phyloP scores from a whole-genome alignment of 2,888 invertebrate species.

The Platynereis dumerilii region DNA sequence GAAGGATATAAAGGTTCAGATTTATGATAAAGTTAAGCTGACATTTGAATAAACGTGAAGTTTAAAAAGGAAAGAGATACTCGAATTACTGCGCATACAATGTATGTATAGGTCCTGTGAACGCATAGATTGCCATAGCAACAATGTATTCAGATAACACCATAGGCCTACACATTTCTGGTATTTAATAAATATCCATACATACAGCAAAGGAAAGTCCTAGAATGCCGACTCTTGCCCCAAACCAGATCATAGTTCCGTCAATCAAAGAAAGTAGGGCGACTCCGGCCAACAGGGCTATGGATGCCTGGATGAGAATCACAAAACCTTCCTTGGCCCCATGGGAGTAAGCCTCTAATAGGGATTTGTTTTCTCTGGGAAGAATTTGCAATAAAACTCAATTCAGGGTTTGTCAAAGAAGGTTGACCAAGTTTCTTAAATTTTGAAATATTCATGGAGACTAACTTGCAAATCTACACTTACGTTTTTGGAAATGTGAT shows the following conservation, averaged over 20 bases:
- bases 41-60: too few species aligned
- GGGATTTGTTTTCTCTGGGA: too few species aligned
- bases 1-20: too few species aligned
- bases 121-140: too few species aligned
- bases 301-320: background rate
- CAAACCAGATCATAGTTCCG: slow-evolving; percentile 18
- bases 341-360: background rate
- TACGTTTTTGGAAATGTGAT: slow-evolving; percentile 17
- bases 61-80: too few species aligned
- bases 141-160: too few species aligned
- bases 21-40: too few species aligned
- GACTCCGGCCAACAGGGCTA: slow-evolving; percentile 17
- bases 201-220: background rate
- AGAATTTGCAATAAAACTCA: background rate
- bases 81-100: background rate
- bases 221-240: slow-evolving; percentile 15
- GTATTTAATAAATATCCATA: background rate
- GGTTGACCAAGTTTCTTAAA: too few species aligned
- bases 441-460: too few species aligned
- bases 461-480: background rate
- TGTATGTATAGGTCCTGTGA: too few species aligned
- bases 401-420: background rate
- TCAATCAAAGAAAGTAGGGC: slow-evolving; percentile 14
- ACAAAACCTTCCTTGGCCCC: background rate
- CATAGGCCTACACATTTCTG: background rate